Percentiles rank a stretch among this genome's conserved stretches.
Conservation (phyloP, 2,113 vertebrate genomes). For the Ochotona curzoniae region DNA sequence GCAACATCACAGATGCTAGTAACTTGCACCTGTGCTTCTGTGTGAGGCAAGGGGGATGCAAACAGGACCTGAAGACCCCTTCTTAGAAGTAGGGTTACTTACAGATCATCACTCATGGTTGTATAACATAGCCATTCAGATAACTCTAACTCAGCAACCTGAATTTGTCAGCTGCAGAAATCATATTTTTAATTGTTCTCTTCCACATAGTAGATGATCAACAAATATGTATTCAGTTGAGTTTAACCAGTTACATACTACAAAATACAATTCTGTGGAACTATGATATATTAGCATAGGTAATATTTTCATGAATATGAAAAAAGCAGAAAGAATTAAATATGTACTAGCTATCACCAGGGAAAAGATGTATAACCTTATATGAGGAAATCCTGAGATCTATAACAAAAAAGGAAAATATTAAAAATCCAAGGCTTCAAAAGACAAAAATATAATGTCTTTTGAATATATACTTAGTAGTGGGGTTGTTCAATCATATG, state of each 20-base stretch:
- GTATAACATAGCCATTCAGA: not conserved
- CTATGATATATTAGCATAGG: not conserved
- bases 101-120: not conserved
- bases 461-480: too few relatives aligned
- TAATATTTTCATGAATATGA: not conserved
- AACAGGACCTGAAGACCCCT: not conserved
- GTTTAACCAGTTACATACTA: not conserved
- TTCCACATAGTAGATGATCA: not conserved
- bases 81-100: not conserved
- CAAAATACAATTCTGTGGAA: not conserved
- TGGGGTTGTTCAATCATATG: too few relatives aligned
- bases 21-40: slow-evolving; percentile 27
- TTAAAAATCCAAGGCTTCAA: not conserved
- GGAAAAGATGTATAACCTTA: not conserved
- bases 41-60: not conserved
- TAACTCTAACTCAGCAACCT: not conserved
- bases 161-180: not conserved
- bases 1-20: slow-evolving; percentile 35
- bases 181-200: not conserved
- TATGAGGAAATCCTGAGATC: not conserved
- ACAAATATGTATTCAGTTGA: not conserved
- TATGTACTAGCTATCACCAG: not conserved
- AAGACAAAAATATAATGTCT: not conserved
- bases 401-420: not conserved
- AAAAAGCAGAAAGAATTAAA: slow-evolving; percentile 2